These are phyloP conservation scores for Agrilus cyanescens DNA, from an alignment of 2,888 invertebrate species.

Conservation along the genomic window DNA sequence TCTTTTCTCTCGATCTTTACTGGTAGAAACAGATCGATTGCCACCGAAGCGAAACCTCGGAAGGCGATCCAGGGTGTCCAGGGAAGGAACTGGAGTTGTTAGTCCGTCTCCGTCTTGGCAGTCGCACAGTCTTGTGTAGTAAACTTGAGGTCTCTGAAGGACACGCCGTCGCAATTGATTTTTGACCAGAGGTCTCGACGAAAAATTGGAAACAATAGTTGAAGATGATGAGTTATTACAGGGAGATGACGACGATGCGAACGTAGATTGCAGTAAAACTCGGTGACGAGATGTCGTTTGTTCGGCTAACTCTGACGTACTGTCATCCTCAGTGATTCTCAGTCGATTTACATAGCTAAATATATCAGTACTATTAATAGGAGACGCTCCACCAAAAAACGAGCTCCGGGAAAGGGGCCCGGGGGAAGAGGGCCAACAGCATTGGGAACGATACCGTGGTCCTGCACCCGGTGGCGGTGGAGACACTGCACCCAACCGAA, in stretches of 20 bases:
- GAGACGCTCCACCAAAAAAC: conserved; percentile 31
- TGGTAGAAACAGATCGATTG: conserved; percentile 29
- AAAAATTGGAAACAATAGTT: not conserved
- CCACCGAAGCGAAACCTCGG: conserved; percentile 66
- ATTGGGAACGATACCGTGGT: conserved; percentile 41
- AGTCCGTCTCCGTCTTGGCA: conserved; percentile 24
- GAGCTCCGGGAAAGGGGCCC: conserved; percentile 40
- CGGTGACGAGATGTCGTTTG: conserved; percentile 31
- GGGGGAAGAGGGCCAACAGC: conserved; percentile 30
- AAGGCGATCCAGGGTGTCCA: conserved; percentile 67
- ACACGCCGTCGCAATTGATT: conserved; percentile 31
- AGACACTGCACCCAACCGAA: conserved; percentile 47
- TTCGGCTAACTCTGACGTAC: conserved; percentile 32
- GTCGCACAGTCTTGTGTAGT: conserved; percentile 27
- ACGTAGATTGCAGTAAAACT: conserved; percentile 24
- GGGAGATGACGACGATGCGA: not conserved
- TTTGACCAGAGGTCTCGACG: conserved; percentile 28
- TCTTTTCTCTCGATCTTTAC: conserved; percentile 21
- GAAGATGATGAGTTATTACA: too few species aligned
- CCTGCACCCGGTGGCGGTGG: conserved; percentile 36
- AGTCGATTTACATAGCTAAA: conserved; percentile 37
- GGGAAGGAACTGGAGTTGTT: conserved; percentile 20
- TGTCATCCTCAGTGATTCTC: conserved; percentile 31
- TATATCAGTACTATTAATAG: conserved; percentile 38
- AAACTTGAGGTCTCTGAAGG: conserved; percentile 31